Conservation (phyloP, 1,140 invertebrate species). For the Frieseomelitta varia region DNA sequence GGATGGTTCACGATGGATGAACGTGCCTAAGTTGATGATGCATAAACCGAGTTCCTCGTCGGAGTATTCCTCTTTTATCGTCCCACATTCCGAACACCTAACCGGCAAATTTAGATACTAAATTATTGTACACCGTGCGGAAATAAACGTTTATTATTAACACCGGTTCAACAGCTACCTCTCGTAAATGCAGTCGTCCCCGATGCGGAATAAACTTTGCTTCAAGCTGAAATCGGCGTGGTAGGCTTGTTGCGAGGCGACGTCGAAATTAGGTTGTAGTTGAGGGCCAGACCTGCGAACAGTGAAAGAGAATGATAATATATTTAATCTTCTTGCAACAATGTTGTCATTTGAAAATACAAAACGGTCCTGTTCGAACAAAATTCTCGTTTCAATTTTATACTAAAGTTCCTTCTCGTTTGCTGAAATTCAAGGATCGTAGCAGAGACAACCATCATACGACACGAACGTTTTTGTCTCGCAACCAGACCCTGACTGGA, state of each 20-base stretch:
- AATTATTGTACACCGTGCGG: background rate
- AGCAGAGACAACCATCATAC: too few relatives aligned
- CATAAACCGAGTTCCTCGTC: conserved; percentile 98
- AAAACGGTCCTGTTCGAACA: too few relatives aligned
- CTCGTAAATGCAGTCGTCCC: conserved; percentile 88
- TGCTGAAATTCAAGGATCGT: too few relatives aligned
- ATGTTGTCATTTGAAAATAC: too few relatives aligned
- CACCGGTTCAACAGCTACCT: conserved; percentile 75
- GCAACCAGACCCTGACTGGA: background rate
- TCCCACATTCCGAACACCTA: conserved; percentile 91
- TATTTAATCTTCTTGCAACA: background rate
- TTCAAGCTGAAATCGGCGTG: conserved; percentile 83
- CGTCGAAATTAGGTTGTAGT: conserved; percentile 70
- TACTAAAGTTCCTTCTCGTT: too few relatives aligned
- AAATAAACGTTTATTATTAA: background rate
- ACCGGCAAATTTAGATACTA: background rate
- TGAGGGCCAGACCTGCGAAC: conserved; percentile 65
- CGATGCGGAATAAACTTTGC: conserved; percentile 86
- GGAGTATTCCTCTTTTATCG: conserved; percentile 94
- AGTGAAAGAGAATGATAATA: background rate
- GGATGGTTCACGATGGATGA: conserved; percentile 96
- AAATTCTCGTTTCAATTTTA: too few relatives aligned
- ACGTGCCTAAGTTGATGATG: conserved; percentile 96
- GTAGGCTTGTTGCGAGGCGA: conserved; percentile 77
- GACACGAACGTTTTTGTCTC: too few relatives aligned